Percentiles rank a stretch among this genome's conserved stretches.
phyloP scores from a whole-genome alignment of 2,888 invertebrate genomes.

The Agrenia bidenticulata region DNA sequence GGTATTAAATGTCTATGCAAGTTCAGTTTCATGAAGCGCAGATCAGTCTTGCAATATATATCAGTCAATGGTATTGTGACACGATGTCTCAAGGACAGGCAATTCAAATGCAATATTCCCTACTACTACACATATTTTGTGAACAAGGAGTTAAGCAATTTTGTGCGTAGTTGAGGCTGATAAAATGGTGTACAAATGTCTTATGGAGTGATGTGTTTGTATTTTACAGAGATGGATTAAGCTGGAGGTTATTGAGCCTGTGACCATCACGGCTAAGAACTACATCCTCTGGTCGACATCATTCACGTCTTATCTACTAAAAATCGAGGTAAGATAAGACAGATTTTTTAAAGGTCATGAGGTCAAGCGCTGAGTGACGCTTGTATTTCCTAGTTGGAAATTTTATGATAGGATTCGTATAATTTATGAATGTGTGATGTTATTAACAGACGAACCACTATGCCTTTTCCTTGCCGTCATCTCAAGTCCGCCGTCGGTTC shows the following conservation, averaged over 20 bases:
- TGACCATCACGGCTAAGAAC: conserved; percentile 47
- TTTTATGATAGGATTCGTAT: background rate
- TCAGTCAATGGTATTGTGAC: too few relatives aligned
- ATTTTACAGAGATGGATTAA: conserved; percentile 45
- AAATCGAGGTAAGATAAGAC: conserved; percentile 40
- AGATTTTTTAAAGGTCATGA: background rate
- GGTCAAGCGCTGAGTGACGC: background rate
- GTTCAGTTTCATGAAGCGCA: too few relatives aligned
- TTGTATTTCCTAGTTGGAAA: too few relatives aligned
- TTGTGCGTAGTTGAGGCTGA: too few relatives aligned
- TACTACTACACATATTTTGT: too few relatives aligned
- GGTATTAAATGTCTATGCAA: too few relatives aligned
- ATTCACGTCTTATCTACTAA: conserved; percentile 48
- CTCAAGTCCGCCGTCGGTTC: conserved; percentile 47
- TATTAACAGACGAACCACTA: conserved; percentile 48
- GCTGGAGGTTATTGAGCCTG: conserved; percentile 48
- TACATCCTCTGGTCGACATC: conserved; percentile 44
- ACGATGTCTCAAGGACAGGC: too few relatives aligned
- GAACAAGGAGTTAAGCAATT: too few relatives aligned
- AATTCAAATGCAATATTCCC: too few relatives aligned
- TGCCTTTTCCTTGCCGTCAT: conserved; percentile 47
- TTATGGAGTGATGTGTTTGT: too few relatives aligned
- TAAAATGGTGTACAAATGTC: too few relatives aligned
- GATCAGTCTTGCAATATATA: too few relatives aligned
- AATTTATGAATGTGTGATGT: background rate